Evolutionary conservation across 2,888 invertebrate genomes (phyloP).

Genomic region (Lottia scabra): DNA sequence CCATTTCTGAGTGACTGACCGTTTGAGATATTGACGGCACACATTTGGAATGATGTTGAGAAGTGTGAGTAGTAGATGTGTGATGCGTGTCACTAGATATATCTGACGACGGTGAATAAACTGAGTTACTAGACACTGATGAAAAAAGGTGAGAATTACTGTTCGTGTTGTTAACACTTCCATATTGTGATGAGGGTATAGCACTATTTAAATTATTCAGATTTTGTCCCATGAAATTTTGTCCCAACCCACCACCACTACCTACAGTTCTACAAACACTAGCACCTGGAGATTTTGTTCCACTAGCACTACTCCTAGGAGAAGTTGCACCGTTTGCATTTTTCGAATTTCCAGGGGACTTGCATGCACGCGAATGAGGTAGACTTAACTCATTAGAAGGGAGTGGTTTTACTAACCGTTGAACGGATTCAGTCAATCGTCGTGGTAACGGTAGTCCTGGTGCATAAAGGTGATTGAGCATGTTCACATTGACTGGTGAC

Average conservation of each 20-base stretch:
- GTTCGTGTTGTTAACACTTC: not conserved
- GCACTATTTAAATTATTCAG: not conserved
- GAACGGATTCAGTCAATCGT: slow-evolving; percentile 61
- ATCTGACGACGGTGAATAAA: too few species aligned
- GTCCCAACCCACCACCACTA: slow-evolving; percentile 7
- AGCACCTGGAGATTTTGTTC: slow-evolving; percentile 34
- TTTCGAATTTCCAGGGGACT: slow-evolving; percentile 31
- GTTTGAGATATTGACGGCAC: not conserved
- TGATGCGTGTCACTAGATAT: too few species aligned
- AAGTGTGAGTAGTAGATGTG: not conserved
- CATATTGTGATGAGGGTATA: not conserved
- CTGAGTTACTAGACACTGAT: too few species aligned
- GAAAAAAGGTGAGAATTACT: not conserved
- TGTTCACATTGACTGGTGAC: slow-evolving; percentile 51
- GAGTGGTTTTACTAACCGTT: slow-evolving; percentile 58
- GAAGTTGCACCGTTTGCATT: slow-evolving; percentile 25
- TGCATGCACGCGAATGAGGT: slow-evolving; percentile 32
- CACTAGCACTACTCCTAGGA: slow-evolving; percentile 27
- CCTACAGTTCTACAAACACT: slow-evolving; percentile 19
- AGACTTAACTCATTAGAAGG: slow-evolving; percentile 29
- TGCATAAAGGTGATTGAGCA: slow-evolving; percentile 53
- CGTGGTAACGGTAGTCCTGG: slow-evolving; percentile 56
- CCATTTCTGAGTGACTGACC: too few species aligned
- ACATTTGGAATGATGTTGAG: slow-evolving; percentile 19
- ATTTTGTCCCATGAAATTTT: not conserved